These are phyloP conservation scores for Mercenaria mercenaria DNA, from an alignment of 1,140 invertebrate species.

Conservation along the genomic window DNA sequence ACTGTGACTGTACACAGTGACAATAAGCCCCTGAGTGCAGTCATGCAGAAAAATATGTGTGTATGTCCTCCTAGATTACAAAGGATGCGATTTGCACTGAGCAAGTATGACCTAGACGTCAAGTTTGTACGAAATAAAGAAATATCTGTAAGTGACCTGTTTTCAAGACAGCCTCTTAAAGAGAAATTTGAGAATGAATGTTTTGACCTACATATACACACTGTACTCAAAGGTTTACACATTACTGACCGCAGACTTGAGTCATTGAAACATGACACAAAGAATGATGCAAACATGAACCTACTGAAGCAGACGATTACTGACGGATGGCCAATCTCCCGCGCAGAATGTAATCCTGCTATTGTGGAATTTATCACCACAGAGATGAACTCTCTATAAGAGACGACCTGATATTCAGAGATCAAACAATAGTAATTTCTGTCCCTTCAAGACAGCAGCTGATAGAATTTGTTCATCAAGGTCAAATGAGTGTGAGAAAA, in stretches of 20 bases:
- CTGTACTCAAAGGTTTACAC: not conserved
- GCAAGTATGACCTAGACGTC: slow-evolving; percentile 81
- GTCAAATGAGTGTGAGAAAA: slow-evolving; percentile 70
- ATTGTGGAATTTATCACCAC: slow-evolving; percentile 15
- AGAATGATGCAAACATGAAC: not conserved
- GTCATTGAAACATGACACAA: not conserved
- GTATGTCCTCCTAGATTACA: slow-evolving; percentile 62
- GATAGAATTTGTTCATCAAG: slow-evolving; percentile 65
- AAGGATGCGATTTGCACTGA: slow-evolving; percentile 80
- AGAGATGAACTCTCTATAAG: slow-evolving; percentile 63
- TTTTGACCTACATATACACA: slow-evolving; percentile 9
- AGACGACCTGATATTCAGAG: slow-evolving; percentile 70
- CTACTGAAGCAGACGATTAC: slow-evolving; percentile 48
- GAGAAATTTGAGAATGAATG: not conserved
- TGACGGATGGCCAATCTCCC: slow-evolving; percentile 56
- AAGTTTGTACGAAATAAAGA: slow-evolving; percentile 81
- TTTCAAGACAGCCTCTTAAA: slow-evolving; percentile 66
- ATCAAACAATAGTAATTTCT: slow-evolving; percentile 68
- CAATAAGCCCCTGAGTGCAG: slow-evolving; percentile 64
- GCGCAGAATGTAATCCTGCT: not conserved
- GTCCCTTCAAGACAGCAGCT: slow-evolving; percentile 53
- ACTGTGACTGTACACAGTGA: slow-evolving; percentile 67
- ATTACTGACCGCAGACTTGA: slow-evolving; percentile 26
- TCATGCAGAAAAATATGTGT: slow-evolving; percentile 65
- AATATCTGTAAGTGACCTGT: slow-evolving; percentile 83